Percentiles rank a stretch among this genome's conserved stretches.
Evolutionary conservation across 2,888 invertebrate genomes (phyloP).

Genomic region (Xestoiulus laeticollis): DNA sequence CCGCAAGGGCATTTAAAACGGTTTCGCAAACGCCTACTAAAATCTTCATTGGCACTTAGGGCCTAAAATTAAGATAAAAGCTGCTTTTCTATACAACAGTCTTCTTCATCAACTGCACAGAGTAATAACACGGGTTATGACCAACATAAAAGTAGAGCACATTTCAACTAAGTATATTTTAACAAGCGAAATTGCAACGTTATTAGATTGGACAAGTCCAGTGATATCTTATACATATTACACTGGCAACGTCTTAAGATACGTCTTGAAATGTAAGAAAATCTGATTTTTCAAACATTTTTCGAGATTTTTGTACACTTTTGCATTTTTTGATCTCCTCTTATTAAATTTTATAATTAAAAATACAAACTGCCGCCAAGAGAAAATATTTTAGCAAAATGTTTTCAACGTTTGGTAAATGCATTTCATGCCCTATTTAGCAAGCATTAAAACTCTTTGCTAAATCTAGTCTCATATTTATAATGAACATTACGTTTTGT

Average conservation of each 20-base stretch:
- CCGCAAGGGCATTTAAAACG: neutral
- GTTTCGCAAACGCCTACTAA: neutral
- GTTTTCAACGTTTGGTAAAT: neutral
- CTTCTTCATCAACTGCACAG: neutral
- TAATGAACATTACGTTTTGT: too few relatives aligned
- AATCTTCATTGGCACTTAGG: neutral
- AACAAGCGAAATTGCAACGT: neutral
- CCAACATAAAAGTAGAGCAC: neutral
- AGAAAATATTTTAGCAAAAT: too few relatives aligned
- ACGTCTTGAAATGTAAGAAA: too few relatives aligned
- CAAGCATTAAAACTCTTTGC: too few relatives aligned
- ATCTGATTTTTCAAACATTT: too few relatives aligned
- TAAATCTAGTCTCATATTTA: too few relatives aligned
- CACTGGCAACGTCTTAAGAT: too few relatives aligned
- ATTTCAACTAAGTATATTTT: conserved; percentile 6
- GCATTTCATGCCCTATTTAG: neutral
- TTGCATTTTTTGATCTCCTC: too few relatives aligned
- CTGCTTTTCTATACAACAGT: neutral
- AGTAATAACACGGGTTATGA: neutral
- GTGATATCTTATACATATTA: too few relatives aligned
- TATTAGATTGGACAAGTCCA: neutral
- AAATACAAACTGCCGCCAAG: too few relatives aligned
- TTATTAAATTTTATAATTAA: too few relatives aligned
- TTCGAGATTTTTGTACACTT: too few relatives aligned
- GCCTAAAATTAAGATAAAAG: neutral